These are phyloP conservation scores for Nomada ferruginata DNA, from an alignment of 2,888 invertebrate species.

Conservation along the genomic window DNA sequence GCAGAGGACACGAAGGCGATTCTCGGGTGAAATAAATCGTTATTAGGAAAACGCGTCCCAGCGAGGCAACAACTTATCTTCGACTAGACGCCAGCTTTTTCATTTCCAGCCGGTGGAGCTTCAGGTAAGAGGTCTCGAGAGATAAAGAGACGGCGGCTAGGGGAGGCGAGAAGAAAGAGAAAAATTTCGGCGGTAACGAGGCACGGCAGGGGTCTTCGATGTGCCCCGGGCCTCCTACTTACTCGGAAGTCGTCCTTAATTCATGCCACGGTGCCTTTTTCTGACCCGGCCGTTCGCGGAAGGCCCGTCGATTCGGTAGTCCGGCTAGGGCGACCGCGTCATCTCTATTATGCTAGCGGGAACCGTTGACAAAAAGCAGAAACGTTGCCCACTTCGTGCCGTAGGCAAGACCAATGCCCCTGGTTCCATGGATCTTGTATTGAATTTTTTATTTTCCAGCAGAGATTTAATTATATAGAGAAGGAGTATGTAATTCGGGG, in stretches of 20 bases:
- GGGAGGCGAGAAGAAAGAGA: slow-evolving; percentile 4
- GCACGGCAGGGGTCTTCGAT: slow-evolving; percentile 37
- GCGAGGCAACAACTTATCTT: slow-evolving; percentile 1
- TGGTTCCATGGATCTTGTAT: not conserved
- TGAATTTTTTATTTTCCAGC: not conserved
- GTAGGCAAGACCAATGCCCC: slow-evolving; percentile 19
- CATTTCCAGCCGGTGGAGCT: not conserved
- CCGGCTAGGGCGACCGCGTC: slow-evolving; percentile 60
- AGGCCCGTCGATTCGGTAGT: slow-evolving; percentile 63
- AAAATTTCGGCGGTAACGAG: slow-evolving; percentile 52
- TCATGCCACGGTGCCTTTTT: slow-evolving; percentile 73
- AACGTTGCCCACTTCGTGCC: slow-evolving; percentile 65
- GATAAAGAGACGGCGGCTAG: slow-evolving; percentile 15
- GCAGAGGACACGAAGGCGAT: not conserved
- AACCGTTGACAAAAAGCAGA: slow-evolving; percentile 56
- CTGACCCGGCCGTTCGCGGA: slow-evolving; percentile 63
- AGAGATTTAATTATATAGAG: not conserved
- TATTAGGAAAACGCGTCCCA: slow-evolving; percentile 18
- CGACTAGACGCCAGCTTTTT: slow-evolving; percentile 9
- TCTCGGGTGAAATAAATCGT: slow-evolving; percentile 15
- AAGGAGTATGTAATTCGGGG: too few species aligned
- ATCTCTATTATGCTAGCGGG: slow-evolving; percentile 66
- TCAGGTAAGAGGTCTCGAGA: slow-evolving; percentile 17
- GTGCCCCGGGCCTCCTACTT: slow-evolving; percentile 60
- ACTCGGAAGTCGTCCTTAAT: slow-evolving; percentile 76